These are phyloP conservation scores for Taenioides sp. DNA, from an alignment of 2,797 vertebrate species.

Conservation along the genomic window DNA sequence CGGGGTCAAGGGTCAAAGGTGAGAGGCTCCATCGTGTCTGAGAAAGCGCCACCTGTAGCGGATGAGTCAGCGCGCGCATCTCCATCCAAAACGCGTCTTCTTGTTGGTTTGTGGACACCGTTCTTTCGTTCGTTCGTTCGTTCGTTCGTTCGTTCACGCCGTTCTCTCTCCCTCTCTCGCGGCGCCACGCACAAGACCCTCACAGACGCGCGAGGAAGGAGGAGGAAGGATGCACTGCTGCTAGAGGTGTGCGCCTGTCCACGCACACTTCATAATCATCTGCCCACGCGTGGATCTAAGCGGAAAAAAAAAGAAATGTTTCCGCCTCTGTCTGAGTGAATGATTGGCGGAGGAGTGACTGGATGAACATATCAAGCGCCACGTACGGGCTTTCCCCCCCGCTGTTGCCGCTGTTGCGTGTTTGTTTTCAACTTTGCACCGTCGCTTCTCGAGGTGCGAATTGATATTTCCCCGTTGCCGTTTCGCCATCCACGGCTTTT, in stretches of 20 bases:
- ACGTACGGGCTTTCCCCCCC: conserved; percentile 5
- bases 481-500: conserved; percentile 15
- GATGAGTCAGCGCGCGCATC: conserved; percentile 45
- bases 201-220: neutral
- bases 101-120: conserved; percentile 7
- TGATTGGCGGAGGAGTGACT: conserved; percentile 13
- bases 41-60: conserved; percentile 60
- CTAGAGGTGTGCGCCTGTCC: conserved; percentile 1
- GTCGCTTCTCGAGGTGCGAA: conserved; percentile 20
- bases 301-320: conserved; percentile 45
- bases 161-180: neutral
- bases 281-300: conserved; percentile 70
- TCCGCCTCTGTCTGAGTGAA: conserved; percentile 47
- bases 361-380: conserved; percentile 27
- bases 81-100: conserved; percentile 12
- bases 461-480: conserved; percentile 17
- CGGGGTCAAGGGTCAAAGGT: neutral
- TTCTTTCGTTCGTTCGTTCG: neutral
- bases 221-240: neutral
- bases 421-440: conserved; percentile 41
- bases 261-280: conserved; percentile 45
- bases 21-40: conserved; percentile 10
- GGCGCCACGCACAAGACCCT: neutral
- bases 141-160: neutral
- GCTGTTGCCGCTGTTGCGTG: neutral